phyloP scores from a whole-genome alignment of 2,113 vertebrate genomes.

The Merops nubicus region DNA sequence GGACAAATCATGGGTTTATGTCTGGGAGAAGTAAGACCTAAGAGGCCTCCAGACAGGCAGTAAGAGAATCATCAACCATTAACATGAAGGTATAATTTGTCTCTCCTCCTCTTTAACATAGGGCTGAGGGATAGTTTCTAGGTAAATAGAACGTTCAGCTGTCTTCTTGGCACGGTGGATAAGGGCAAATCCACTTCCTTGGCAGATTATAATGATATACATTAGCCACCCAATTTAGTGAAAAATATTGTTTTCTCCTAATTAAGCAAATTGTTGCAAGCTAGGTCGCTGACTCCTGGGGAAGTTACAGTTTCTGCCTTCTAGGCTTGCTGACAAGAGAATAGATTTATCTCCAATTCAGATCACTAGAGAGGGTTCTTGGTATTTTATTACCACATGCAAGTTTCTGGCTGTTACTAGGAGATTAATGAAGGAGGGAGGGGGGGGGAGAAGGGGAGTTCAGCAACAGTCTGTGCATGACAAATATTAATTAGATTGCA shows the following conservation, averaged over 20 bases:
- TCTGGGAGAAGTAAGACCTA: neutral
- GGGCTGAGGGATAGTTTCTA: neutral
- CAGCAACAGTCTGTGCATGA: neutral
- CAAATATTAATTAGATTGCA: constrained; percentile 8
- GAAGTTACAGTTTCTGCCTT: neutral
- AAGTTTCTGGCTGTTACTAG: neutral
- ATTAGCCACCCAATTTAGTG: constrained; percentile 2
- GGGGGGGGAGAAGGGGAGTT: neutral
- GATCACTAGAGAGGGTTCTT: neutral
- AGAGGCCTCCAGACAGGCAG: neutral
- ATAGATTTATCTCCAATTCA: neutral
- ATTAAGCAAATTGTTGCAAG: constrained; percentile 10
- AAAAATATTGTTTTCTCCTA: constrained; percentile 25
- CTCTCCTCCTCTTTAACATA: neutral
- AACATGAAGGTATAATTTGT: neutral
- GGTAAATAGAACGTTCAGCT: neutral
- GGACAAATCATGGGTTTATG: neutral
- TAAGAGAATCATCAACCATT: neutral
- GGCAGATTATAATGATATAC: neutral
- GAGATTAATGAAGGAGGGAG: neutral
- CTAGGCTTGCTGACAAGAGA: constrained; percentile 2
- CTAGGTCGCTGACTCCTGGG: neutral
- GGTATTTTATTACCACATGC: neutral
- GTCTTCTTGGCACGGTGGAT: neutral
- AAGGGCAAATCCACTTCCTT: neutral